These are phyloP conservation scores for Syngnathus typhle DNA, from an alignment of 2,113 vertebrate species.

Conservation along the genomic window DNA sequence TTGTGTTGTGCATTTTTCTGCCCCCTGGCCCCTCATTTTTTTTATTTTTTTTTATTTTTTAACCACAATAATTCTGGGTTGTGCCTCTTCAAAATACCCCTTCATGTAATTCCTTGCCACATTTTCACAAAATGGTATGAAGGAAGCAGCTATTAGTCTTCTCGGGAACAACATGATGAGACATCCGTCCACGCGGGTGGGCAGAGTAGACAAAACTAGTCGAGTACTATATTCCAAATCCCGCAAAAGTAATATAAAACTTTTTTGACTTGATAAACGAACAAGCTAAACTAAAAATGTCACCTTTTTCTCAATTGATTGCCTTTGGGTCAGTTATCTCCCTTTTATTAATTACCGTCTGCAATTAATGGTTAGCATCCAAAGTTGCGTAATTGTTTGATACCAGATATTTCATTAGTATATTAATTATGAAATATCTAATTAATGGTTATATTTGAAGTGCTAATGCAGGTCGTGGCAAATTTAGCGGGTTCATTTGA, in stretches of 20 bases:
- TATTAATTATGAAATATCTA: conserved; percentile 70
- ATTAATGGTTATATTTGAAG: conserved; percentile 64
- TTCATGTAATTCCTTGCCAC: conserved; percentile 30
- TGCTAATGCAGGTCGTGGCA: conserved; percentile 61
- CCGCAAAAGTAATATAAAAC: too few relatives aligned
- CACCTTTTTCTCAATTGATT: background rate
- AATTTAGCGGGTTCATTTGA: conserved; percentile 58
- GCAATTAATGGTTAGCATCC: conserved; percentile 44
- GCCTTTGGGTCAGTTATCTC: conserved; percentile 26
- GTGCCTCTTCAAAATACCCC: conserved; percentile 28
- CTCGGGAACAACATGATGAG: conserved; percentile 52
- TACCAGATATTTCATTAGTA: conserved; percentile 71
- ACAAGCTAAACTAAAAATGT: too few relatives aligned
- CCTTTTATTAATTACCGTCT: conserved; percentile 52
- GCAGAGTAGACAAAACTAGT: background rate
- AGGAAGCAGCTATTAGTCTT: conserved; percentile 47
- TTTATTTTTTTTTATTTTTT: conserved; percentile 44
- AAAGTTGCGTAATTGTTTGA: conserved; percentile 53
- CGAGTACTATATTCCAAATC: background rate
- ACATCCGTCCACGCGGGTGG: conserved; percentile 24
- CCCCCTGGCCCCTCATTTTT: conserved; percentile 15
- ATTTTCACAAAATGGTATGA: conserved; percentile 58
- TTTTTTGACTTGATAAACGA: too few relatives aligned
- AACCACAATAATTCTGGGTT: conserved; percentile 47
- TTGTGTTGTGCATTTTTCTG: background rate